These are phyloP conservation scores for Notoglanidium macrostoma DNA, from an alignment of 2,797 vertebrate genomes.

Conservation along the genomic window DNA sequence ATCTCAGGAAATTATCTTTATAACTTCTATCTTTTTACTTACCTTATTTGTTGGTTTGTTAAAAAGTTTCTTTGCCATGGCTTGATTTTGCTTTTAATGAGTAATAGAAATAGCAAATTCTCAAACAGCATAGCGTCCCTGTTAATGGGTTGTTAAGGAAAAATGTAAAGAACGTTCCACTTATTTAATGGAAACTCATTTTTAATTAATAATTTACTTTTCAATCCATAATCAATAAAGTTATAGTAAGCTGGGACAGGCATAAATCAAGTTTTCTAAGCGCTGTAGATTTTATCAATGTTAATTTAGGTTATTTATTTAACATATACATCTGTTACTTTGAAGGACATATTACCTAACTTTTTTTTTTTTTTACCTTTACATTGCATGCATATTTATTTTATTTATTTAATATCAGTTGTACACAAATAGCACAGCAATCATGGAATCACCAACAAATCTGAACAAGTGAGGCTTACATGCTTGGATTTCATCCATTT, in stretches of 20 bases:
- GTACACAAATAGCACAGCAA: background rate
- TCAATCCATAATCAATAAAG: background rate
- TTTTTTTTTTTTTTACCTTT: no score
- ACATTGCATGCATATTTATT: background rate
- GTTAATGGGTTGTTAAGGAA: no score
- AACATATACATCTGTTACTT: background rate
- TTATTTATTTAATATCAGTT: background rate
- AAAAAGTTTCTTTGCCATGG: background rate
- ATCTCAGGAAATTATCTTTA: background rate
- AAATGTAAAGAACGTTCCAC: background rate
- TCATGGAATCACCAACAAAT: background rate
- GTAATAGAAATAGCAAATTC: background rate
- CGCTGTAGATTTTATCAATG: background rate
- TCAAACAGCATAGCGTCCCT: background rate
- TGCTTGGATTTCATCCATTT: background rate
- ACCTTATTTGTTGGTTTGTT: background rate
- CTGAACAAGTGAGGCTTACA: background rate
- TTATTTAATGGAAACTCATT: background rate
- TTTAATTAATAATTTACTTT: background rate
- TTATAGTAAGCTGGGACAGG: background rate
- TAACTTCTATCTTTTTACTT: background rate
- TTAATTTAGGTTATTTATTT: background rate
- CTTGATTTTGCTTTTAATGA: background rate
- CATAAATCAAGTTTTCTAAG: background rate
- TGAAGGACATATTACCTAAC: background rate